Conservation (phyloP, 2,888 invertebrate species). For the Beris chalybata region DNA sequence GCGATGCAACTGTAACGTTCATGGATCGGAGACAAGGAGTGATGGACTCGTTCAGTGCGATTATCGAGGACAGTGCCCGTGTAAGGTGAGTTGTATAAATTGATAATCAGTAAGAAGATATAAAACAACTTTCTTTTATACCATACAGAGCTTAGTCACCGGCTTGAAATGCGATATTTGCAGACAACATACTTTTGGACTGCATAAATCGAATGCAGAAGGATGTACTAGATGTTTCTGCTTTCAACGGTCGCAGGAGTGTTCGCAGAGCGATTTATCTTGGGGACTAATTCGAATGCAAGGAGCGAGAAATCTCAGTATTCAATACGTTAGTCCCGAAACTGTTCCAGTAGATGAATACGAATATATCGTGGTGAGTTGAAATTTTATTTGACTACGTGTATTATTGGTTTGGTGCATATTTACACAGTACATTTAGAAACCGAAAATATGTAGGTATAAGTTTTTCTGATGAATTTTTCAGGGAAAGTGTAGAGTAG, state of each 20-base stretch:
- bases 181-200: slow-evolving; percentile 81
- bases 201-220: slow-evolving; percentile 72
- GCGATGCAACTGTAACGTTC: slow-evolving; percentile 78
- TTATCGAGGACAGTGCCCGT: slow-evolving; percentile 79
- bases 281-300: slow-evolving; percentile 78
- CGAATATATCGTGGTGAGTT: slow-evolving; percentile 53
- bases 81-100: slow-evolving; percentile 66
- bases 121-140: slow-evolving; percentile 7
- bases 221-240: slow-evolving; percentile 98
- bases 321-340: slow-evolving; percentile 50
- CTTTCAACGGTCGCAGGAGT: slow-evolving; percentile 81
- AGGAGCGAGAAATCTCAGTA: slow-evolving; percentile 59
- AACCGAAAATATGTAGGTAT: no score
- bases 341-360: slow-evolving; percentile 49
- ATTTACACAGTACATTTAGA: no score
- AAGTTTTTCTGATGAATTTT: no score
- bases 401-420: no score
- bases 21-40: slow-evolving; percentile 65
- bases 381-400: no score
- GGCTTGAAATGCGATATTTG: slow-evolving; percentile 86
- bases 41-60: slow-evolving; percentile 71
- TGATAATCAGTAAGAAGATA: not conserved
- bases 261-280: slow-evolving; percentile 77
- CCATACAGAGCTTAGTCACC: slow-evolving; percentile 71
- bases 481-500: no score